A percentile compares a stretch with the other conserved stretches of the same genome.
Evolutionary conservation across 2,113 vertebrate species (phyloP).

Genomic region (Odobenus rosmarus): DNA sequence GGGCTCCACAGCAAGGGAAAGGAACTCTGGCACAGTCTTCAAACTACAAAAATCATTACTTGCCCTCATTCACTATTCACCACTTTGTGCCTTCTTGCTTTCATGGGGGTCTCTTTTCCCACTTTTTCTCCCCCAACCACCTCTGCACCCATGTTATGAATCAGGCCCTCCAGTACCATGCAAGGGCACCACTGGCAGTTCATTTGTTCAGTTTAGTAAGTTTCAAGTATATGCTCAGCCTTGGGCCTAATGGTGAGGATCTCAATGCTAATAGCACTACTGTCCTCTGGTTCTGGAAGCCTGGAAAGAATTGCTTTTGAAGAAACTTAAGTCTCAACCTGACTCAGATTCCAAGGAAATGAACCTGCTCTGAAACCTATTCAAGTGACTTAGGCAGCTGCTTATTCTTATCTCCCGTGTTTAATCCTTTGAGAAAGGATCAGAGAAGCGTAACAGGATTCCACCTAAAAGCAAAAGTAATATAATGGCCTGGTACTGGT

Average conservation of each 20-base stretch:
- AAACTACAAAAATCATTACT: background rate
- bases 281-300: background rate
- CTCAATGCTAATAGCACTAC: background rate
- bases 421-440: background rate
- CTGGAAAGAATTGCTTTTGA: background rate
- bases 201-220: background rate
- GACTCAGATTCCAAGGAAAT: constrained; percentile 18
- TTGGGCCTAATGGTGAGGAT: background rate
- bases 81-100: background rate
- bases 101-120: background rate
- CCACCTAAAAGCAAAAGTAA: constrained; percentile 10
- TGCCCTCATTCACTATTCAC: background rate
- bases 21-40: background rate
- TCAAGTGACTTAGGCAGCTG: background rate
- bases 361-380: background rate
- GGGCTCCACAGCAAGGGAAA: background rate
- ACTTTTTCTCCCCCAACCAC: background rate
- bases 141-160: background rate
- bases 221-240: background rate
- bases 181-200: background rate
- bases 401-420: background rate
- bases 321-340: background rate
- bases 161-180: background rate
- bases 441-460: background rate
- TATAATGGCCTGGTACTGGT: background rate